These are phyloP conservation scores for Pygmarrhopalites habei DNA, from an alignment of 1,140 invertebrate genomes.

Conservation along the genomic window DNA sequence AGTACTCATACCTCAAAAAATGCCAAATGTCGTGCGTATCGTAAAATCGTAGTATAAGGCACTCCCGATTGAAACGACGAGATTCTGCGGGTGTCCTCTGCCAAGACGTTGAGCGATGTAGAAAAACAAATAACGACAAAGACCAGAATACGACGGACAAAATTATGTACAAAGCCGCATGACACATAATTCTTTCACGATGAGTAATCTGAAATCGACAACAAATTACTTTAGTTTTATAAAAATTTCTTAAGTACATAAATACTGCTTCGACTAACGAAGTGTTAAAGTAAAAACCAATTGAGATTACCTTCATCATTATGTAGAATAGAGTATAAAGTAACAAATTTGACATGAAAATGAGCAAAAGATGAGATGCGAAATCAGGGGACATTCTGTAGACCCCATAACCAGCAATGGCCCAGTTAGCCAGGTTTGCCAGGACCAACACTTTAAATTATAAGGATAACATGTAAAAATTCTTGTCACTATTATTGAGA, in stretches of 20 bases:
- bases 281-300: no score
- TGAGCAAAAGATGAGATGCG: constrained; percentile 68
- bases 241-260: no score
- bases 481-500: constrained; percentile 41
- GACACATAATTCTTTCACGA: constrained; percentile 57
- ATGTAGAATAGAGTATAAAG: constrained; percentile 78
- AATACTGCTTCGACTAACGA: no score
- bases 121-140: constrained; percentile 65
- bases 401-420: constrained; percentile 61
- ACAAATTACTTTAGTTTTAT: no score
- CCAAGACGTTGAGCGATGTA: constrained; percentile 72
- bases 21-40: constrained; percentile 75
- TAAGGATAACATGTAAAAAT: no score
- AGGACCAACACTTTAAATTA: constrained; percentile 46
- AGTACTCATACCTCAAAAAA: no score
- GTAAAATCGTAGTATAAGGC: constrained; percentile 68
- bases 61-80: constrained; percentile 64
- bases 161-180: constrained; percentile 58
- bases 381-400: constrained; percentile 63
- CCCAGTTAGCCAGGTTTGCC: constrained; percentile 69
- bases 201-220: constrained; percentile 59
- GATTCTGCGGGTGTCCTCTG: constrained; percentile 71
- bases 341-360: constrained; percentile 76
- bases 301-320: constrained; percentile 64
- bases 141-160: constrained; percentile 60